Evolutionary conservation across 2,113 vertebrate species (phyloP), one percentile per base, ranked within the genome.

Genomic region (Salvelinus alpinus): DNA sequence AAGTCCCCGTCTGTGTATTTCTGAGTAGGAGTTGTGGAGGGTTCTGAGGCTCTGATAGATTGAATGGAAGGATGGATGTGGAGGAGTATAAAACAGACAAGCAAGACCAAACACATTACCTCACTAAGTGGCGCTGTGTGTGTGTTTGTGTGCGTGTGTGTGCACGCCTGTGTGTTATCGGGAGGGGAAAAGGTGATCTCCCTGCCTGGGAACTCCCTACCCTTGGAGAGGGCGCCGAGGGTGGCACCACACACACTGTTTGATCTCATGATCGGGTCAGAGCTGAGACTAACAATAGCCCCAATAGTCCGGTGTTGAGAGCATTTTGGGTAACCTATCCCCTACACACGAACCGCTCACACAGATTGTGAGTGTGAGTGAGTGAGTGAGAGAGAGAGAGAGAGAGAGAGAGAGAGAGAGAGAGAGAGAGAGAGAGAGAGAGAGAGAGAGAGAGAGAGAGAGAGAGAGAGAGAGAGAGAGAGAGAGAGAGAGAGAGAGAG

Each of bases 101-200:
- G 51, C 51, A 54, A 5, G 51, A 18, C 13, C 51, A 18, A 54
- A 54, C 51, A 44, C 38, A 44, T 44, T 44, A 44, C 38, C 9
- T 7, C 51, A 54, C 51, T 14, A 18, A 54, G 59, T 38, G 44
- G 31, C 13, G 31, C 44, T n/a, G 80, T 89, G 82, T 74, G 57
- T 73, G 18, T 1, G 57, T 62, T 24, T n/a, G 14, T 57, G 57
- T 57, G 67, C 70, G 57, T 82, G 74, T 44, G 59, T 79, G 27
- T 73, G 69, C 80, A 68, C 72, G 48, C 70, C 60, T 47, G 47
- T 67, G 20, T 7, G 54, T 60, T 44, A 44, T 11, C 38, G 38
- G 38, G 38, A 44, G 38, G 9, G 38, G 38, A 44, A 44, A 44
- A 44, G 38, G 38, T 44, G 38, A 44, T 11, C 18, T 57, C 4